Base-by-base conservation (phyloP, 2,797 vertebrate species). In the Propithecus perrieri region DNA sequence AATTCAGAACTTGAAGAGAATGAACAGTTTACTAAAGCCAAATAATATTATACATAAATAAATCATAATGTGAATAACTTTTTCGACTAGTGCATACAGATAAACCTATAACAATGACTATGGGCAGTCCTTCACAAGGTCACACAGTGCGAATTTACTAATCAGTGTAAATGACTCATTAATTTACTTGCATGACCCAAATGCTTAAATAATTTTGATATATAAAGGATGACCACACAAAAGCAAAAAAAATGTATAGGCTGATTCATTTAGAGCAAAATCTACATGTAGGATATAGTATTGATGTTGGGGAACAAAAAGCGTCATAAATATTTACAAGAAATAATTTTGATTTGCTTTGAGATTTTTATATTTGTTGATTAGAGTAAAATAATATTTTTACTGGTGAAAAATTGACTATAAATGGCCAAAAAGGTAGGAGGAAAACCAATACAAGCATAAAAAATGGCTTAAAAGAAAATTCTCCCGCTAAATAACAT, bases 261-360 rank as follows among this genome's bases (percentile, higher is more conserved):
- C 57, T 38, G 12, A 38, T 65, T 89, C 22, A 71, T 71, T 89
- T 76, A 72, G 22, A 72, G 18, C 10, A 92, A 94, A 95, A 71
- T 84, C 38, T 91, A 35, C 11, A 95, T 88, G 30, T 72, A 71
- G 4, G 9, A 17, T 71, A 67, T 63, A 83, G 12, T 65, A 57
- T 53, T 79, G 33, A 78, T 92, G 7, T 57, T 88, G 7, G 14
- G 11, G 9, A 87, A 80, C 15, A 67, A 83, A 13, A 78, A 48
- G 1, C 67, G 76, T 93, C 46, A 71, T 76, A 35, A 88, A 67
- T 61, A 80, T 63, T 67, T 74, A 35, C 7, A 95, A 46, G 15
- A 89, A 87, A 78, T 59, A n/a, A 55, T 67, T 95, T 83, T 65
- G 50, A 92, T 93, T 87, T 89, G 10, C 33, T 93, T 83, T 41